Conservation (phyloP, 2,113 vertebrate genomes). For the Channa argus region DNA sequence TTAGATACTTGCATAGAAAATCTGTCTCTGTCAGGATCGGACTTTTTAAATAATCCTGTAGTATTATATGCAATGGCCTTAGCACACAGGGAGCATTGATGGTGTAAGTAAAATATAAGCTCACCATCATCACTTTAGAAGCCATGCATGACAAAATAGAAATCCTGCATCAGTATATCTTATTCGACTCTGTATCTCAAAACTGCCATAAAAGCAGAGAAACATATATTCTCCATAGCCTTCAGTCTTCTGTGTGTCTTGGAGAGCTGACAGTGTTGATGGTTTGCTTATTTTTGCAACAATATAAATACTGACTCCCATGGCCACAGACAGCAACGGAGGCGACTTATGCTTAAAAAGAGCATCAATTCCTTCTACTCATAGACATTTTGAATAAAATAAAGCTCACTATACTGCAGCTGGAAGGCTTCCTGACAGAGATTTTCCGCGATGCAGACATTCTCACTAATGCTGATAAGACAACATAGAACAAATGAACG, state of each 20-base stretch:
- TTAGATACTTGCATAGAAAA: neutral
- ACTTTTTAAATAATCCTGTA: neutral
- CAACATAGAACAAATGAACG: conserved; percentile 30
- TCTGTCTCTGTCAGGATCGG: neutral
- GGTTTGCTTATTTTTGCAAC: neutral
- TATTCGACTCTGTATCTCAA: neutral
- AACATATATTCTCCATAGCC: neutral
- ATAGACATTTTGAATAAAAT: conserved; percentile 8
- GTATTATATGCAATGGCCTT: neutral
- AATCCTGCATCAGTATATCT: conserved; percentile 13
- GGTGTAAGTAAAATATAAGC: conserved; percentile 30
- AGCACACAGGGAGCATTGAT: conserved; percentile 14
- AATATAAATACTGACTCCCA: neutral
- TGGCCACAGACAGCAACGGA: neutral
- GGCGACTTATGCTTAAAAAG: neutral
- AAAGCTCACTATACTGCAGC: conserved; percentile 33
- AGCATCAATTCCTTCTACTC: conserved; percentile 2
- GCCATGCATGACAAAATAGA: conserved; percentile 3
- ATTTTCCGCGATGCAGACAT: conserved; percentile 58
- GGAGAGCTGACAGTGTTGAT: conserved; percentile 4
- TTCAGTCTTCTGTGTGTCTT: neutral
- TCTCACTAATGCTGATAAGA: conserved; percentile 54
- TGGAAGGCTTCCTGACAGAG: conserved; percentile 40
- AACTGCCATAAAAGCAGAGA: conserved; percentile 9
- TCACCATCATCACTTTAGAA: conserved; percentile 41